A percentile compares a stretch with the other conserved stretches of the same genome.
Evolutionary conservation across 2,888 invertebrate genomes (phyloP).

Genomic region (Agriotes lineatus): DNA sequence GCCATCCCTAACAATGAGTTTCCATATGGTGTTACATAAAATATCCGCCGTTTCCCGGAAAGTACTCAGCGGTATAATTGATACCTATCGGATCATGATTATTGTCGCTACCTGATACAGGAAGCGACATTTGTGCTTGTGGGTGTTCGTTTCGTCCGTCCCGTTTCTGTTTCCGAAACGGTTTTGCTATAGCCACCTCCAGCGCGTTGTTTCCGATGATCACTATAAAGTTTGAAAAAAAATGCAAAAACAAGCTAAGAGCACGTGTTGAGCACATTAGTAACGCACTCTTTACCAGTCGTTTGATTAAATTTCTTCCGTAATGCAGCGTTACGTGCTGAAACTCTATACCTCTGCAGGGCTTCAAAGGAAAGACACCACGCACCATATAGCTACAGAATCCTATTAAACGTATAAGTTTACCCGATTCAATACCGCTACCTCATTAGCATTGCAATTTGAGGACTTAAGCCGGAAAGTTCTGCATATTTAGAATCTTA

Average conservation of each 20-base stretch:
- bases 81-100: conserved; percentile 57
- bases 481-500: conserved; percentile 19
- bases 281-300: conserved; percentile 18
- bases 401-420: conserved; percentile 49
- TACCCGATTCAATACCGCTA: conserved; percentile 43
- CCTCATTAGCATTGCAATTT: conserved; percentile 48
- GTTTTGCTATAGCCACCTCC: no score
- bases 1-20: neutral
- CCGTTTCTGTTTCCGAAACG: no score
- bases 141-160: neutral
- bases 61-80: conserved; percentile 53
- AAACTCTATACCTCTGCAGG: conserved; percentile 30
- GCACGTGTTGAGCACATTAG: conserved; percentile 2
- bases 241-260: no score
- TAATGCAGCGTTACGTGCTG: conserved; percentile 24
- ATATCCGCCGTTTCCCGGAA: conserved; percentile 54
- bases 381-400: conserved; percentile 33
- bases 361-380: conserved; percentile 37
- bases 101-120: conserved; percentile 54
- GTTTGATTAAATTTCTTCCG: conserved; percentile 33
- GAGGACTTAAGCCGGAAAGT: conserved; percentile 29
- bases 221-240: no score
- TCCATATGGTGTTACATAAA: conserved; percentile 46
- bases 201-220: no score
- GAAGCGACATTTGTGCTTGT: conserved; percentile 55